Evolutionary conservation across 2,113 vertebrate species (phyloP).

Genomic region (Chionis minor): DNA sequence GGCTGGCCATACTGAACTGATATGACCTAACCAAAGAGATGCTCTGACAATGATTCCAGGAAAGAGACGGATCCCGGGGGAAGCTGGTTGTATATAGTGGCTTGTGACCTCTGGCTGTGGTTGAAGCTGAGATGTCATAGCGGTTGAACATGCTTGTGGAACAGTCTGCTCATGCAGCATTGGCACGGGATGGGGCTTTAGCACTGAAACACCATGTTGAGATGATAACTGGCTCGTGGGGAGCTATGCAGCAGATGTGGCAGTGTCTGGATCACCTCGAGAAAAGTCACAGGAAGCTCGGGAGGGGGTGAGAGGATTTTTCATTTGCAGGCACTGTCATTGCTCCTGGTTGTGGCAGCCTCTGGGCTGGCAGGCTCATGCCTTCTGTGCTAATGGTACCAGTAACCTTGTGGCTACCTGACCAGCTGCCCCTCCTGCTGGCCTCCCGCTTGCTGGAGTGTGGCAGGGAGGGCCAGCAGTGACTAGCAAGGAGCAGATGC

Average conservation of each 20-base stretch:
- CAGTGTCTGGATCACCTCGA: neutral
- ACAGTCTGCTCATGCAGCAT: neutral
- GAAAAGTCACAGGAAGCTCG: neutral
- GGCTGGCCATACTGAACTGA: neutral
- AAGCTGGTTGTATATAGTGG: conserved; percentile 6
- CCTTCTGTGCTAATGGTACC: neutral
- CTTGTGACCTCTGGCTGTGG: conserved; percentile 45
- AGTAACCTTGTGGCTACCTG: neutral
- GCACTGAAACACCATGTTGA: neutral
- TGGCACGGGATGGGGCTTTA: neutral
- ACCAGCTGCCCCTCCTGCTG: neutral
- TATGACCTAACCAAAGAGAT: neutral
- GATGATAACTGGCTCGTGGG: neutral
- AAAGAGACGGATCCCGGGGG: conserved; percentile 17
- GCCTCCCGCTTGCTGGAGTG: neutral
- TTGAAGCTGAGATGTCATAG: neutral
- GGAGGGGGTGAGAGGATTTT: neutral
- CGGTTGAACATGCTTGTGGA: neutral
- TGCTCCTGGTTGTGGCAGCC: neutral
- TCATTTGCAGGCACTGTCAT: neutral
- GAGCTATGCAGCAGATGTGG: neutral
- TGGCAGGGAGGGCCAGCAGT: neutral
- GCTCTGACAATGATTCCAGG: conserved; percentile 46
- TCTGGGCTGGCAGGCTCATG: neutral
- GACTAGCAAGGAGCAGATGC: neutral